These are phyloP conservation scores for Podocnemis expansa DNA, from an alignment of 2,113 vertebrate genomes.

Conservation along the genomic window DNA sequence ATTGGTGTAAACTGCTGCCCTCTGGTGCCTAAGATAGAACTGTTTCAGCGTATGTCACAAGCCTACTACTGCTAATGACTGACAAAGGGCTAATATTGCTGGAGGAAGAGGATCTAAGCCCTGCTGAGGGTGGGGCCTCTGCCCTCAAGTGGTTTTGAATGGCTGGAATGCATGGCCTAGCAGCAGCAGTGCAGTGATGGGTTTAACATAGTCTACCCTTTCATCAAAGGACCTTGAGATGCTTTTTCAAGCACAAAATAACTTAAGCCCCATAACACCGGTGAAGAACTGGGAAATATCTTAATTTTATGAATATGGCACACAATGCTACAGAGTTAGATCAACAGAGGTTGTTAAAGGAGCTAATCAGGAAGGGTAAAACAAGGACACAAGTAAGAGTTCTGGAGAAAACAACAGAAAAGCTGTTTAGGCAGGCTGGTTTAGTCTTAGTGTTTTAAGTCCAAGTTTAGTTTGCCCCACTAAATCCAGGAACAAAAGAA, in stretches of 20 bases:
- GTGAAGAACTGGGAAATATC: neutral
- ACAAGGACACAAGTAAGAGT: neutral
- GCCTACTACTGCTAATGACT: neutral
- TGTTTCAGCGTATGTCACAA: neutral
- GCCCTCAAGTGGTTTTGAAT: neutral
- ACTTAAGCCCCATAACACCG: neutral
- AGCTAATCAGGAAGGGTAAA: neutral
- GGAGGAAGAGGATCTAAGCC: neutral
- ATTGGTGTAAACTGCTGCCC: neutral
- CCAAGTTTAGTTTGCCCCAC: neutral
- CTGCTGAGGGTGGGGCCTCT: neutral
- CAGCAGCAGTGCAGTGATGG: neutral
- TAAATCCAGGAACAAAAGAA: neutral
- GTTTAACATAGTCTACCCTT: neutral
- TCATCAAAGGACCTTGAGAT: neutral
- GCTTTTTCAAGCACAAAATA: neutral
- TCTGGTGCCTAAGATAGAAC: neutral
- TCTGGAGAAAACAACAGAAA: neutral
- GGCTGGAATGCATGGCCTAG: no score
- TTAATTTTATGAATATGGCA: neutral
- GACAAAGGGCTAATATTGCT: neutral
- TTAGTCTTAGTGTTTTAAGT: no score
- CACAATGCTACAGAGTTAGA: neutral
- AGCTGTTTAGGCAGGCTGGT: neutral
- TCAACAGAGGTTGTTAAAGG: neutral